A percentile compares a stretch with the other conserved stretches of the same genome.
phyloP scores from a whole-genome alignment of 2,113 vertebrate species.

The Lipophrys pholis region DNA sequence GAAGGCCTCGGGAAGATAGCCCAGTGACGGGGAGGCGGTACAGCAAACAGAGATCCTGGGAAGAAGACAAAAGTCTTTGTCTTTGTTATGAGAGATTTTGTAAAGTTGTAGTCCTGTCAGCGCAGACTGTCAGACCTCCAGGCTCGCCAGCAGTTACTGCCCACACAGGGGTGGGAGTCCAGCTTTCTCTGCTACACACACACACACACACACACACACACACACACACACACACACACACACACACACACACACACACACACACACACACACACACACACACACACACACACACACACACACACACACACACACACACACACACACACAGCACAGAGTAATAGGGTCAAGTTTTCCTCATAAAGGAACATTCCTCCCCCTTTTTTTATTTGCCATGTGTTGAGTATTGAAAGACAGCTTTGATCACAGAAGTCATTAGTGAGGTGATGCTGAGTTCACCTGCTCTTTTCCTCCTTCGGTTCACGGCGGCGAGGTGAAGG shows the following conservation, averaged over 20 bases:
- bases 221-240: neutral
- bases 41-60: slow-evolving; percentile 18
- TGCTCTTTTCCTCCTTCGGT: neutral
- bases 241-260: neutral
- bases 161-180: slow-evolving; percentile 41
- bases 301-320: too few species aligned
- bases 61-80: slow-evolving; percentile 32
- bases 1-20: slow-evolving; percentile 20
- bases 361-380: slow-evolving; percentile 55
- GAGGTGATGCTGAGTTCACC: slow-evolving; percentile 24
- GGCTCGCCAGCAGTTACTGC: slow-evolving; percentile 49
- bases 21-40: neutral
- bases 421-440: slow-evolving; percentile 63
- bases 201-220: neutral
- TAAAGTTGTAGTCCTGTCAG: slow-evolving; percentile 42
- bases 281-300: too few species aligned
- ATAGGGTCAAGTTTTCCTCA: slow-evolving; percentile 43
- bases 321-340: slow-evolving; percentile 13
- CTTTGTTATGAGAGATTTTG: slow-evolving; percentile 18
- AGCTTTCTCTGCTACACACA: slow-evolving; percentile 48
- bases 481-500: neutral
- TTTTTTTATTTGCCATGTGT: slow-evolving; percentile 62
- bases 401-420: slow-evolving; percentile 60
- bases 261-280: neutral
- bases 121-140: slow-evolving; percentile 19